Evolutionary conservation across 2,797 vertebrate genomes (phyloP).

Genomic region (Setipinna tenuifilis): DNA sequence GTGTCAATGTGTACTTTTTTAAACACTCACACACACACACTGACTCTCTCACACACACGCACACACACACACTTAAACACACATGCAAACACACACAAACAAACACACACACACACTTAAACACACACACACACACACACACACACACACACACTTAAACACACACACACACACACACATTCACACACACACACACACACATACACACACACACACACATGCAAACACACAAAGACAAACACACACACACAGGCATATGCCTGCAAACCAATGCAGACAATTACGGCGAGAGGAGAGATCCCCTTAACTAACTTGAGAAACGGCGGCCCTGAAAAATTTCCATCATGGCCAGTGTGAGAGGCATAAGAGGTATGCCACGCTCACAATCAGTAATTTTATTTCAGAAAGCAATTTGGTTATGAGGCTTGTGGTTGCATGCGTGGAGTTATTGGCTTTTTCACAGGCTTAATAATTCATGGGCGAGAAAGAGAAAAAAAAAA

Average conservation of each 20-base stretch:
- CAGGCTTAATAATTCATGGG: constrained; percentile 77
- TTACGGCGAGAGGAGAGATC: constrained; percentile 65
- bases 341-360: constrained; percentile 52
- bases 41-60: background rate
- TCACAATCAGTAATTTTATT: constrained; percentile 44
- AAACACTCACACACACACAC: background rate
- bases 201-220: background rate
- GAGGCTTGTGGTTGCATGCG: constrained; percentile 61
- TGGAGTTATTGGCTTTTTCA: constrained; percentile 67
- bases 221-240: background rate
- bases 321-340: constrained; percentile 53
- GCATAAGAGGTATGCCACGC: constrained; percentile 19
- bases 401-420: constrained; percentile 53
- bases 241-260: background rate
- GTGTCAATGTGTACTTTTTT: background rate
- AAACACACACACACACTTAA: too few relatives aligned
- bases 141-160: constrained; percentile 24
- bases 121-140: constrained; percentile 23
- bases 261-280: constrained; percentile 41
- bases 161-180: constrained; percentile 19
- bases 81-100: constrained; percentile 45
- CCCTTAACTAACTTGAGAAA: constrained; percentile 63
- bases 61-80: background rate
- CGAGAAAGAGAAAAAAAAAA: background rate
- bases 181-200: background rate